Evolutionary conservation across 2,797 vertebrate genomes (phyloP), one percentile per base, ranked within the genome.

Genomic region (Clamator glandarius): DNA sequence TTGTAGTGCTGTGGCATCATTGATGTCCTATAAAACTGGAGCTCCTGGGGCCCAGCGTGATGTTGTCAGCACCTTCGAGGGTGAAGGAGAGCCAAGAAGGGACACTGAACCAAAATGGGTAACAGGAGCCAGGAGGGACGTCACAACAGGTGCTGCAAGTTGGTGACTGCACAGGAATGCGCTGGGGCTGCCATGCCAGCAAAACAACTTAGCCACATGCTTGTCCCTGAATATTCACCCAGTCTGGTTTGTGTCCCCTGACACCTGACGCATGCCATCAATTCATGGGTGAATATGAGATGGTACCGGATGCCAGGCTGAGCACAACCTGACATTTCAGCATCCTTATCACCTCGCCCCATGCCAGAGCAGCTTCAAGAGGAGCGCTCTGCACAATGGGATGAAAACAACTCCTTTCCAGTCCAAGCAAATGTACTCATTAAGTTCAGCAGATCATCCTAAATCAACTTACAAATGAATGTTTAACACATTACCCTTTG

Each of bases 311-410:
- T 4, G 2, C 15, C 66, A 54, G n/a, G 52, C 58, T 61, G 70
- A 88, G 44, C 50, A 51, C 28, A 63, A 7, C 24, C 51, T 73
- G 79, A 21, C 21, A 35, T 91, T 92, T 84, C 74, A 73, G 69
- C 55, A 67, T 52, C 59, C 62, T 26, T 36, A 62, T 18, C 19
- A 8, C 39, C 28, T 24, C 19, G 73, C 12, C 48, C 39, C 5
- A 2, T 0, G 0, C 15, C 6, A 4, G 12, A 66, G 59, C 25
- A 59, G 36, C 69, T 75, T 70, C 9, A 7, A 62, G 16, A 58
- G 25, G 28, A 81, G 33, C 0, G 0, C 4, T 44, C 73, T 75
- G 51, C 2, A 1, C 31, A 62, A n/a, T 0, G 0, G 33, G 25
- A 24, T 39, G 52, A 55, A 62, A 69, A 51, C 8, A 72, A 6